Evolutionary conservation across 2,113 vertebrate species (phyloP), one percentile per base, ranked within the genome.

Genomic region (Cricetomys ansorgei): DNA sequence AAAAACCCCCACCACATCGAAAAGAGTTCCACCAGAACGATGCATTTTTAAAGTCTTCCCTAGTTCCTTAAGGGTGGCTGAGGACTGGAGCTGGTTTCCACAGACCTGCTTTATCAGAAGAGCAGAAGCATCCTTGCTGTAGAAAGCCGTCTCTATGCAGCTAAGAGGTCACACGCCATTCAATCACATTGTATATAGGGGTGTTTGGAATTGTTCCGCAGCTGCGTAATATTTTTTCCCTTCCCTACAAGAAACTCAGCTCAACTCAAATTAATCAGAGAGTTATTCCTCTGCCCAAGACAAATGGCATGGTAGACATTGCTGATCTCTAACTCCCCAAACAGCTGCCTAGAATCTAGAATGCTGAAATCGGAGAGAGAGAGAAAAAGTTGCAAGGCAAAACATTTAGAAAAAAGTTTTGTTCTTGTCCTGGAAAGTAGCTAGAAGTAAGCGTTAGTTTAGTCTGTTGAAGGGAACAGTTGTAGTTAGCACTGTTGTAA

Each of bases 251-350:
- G 70, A 72, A 83, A 64, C 84, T 27, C 93, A 94, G 96, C 94
- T 81, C 40, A 83, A 53, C 69, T 93, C 27, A 91, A 27, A 91
- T 29, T 67, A 95, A 86, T 87, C 94, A 94, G 87, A 79, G 55
- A 70, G 53, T 77, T 91, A 92, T 57, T 94, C 27, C 72, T 95
- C 72, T 88, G 48, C 62, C 62, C 85, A 62, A 92, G 89, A 87
- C 76, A 92, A 88, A 92, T 77, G 67, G 57, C 29, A 75, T 50
- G 48, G 67, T 73, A 10, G 69, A 59, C 21, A 37, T 12, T 93
- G 75, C 67, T 57, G n/a, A 43, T 94, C 76, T 89, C 69, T 48
- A 83, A 88, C 43, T 96, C 25, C 57, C 57, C 53, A 50, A 89
- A 70, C 8, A 70, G 50, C 73, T 77, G 17, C 55, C 27, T 73